Percentiles rank a stretch among this genome's conserved stretches.
phyloP scores from a whole-genome alignment of 2,113 vertebrate species.

The Phalacrocorax pelagicus region DNA sequence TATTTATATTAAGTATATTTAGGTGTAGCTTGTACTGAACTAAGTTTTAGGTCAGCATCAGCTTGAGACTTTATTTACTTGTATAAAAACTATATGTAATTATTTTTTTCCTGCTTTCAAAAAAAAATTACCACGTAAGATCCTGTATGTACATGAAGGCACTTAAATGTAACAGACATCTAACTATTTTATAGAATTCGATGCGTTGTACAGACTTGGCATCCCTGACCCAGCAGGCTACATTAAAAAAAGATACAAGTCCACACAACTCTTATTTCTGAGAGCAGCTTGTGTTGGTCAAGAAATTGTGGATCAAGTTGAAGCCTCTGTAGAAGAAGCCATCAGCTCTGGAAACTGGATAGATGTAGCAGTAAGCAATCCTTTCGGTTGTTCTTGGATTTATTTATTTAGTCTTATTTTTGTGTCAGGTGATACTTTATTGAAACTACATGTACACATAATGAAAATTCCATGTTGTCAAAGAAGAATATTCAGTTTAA shows the following conservation, averaged over 20 bases:
- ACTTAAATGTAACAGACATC: neutral
- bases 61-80: neutral
- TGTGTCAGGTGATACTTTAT: neutral
- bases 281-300: conserved; percentile 87
- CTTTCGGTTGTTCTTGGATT: neutral
- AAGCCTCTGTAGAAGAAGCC: conserved; percentile 94
- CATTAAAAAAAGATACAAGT: conserved; percentile 91
- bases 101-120: neutral
- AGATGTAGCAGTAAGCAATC: conserved; percentile 84
- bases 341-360: conserved; percentile 89
- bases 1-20: neutral
- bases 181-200: conserved; percentile 84
- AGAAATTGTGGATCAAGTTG: conserved; percentile 89
- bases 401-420: neutral
- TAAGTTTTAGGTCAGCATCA: neutral
- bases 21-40: neutral
- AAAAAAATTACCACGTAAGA: neutral
- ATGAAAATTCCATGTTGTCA: neutral
- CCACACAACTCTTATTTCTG: conserved; percentile 84
- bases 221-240: conserved; percentile 90
- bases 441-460: neutral
- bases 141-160: neutral
- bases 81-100: neutral
- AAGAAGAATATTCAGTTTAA: neutral
- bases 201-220: conserved; percentile 87